Conservation (phyloP, 2,797 vertebrate genomes). For the Neopelma chrysocephalum region DNA sequence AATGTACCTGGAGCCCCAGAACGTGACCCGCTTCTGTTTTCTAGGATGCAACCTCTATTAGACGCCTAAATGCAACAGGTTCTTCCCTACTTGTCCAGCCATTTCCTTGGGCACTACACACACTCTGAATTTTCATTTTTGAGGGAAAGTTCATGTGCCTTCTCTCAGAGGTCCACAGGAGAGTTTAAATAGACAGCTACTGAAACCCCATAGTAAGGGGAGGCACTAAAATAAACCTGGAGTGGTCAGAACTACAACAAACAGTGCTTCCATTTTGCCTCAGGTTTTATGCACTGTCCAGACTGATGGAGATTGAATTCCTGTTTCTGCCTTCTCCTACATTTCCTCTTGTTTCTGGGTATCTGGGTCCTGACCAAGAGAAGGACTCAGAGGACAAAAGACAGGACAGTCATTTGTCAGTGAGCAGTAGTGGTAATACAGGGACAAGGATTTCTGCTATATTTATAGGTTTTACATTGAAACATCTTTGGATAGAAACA, state of each 20-base stretch:
- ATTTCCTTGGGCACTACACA: background rate
- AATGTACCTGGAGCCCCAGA: background rate
- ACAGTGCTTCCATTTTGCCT: background rate
- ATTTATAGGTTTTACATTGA: background rate
- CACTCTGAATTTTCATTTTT: background rate
- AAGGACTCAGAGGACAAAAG: background rate
- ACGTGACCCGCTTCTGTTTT: background rate
- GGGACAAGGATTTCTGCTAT: background rate
- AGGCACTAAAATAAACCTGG: background rate
- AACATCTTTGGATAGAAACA: background rate
- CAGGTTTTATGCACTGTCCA: background rate
- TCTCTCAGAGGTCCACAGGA: background rate
- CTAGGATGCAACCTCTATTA: background rate
- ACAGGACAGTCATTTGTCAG: background rate
- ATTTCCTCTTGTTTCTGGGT: background rate
- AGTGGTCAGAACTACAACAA: background rate
- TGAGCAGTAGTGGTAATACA: background rate
- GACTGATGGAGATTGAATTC: background rate
- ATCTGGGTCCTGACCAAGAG: background rate
- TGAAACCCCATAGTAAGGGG: background rate
- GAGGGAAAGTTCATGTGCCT: background rate
- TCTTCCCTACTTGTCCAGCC: background rate
- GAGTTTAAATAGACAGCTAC: background rate
- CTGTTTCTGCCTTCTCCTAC: background rate
- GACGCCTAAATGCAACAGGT: background rate